These are phyloP conservation scores for Drosophila nr. medialis DNA, from an alignment of 2,888 invertebrate genomes.

Conservation along the genomic window DNA sequence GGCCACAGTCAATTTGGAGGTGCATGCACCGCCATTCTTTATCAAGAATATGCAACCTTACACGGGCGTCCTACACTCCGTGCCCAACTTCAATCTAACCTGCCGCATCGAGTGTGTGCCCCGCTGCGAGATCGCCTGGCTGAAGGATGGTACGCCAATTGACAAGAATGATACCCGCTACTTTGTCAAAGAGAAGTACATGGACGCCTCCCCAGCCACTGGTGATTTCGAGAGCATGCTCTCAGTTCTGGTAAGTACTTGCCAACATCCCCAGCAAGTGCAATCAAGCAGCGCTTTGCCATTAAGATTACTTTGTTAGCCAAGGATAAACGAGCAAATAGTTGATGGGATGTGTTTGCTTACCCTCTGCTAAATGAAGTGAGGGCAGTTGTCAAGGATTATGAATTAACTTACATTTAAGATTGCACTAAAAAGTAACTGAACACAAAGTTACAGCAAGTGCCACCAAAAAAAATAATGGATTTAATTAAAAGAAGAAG, in stretches of 20 bases:
- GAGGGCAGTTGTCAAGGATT: not conserved
- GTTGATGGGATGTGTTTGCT: not conserved
- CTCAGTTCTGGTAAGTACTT: constrained; percentile 90
- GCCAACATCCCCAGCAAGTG: not conserved
- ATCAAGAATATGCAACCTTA: constrained; percentile 93
- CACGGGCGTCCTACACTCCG: constrained; percentile 91
- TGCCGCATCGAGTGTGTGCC: constrained; percentile 96
- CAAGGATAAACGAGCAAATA: not conserved
- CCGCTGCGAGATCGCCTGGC: constrained; percentile 93
- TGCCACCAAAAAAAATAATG: not conserved
- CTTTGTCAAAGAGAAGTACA: constrained; percentile 88
- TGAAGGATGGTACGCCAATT: constrained; percentile 90
- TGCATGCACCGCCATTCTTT: constrained; percentile 94
- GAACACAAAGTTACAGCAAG: not conserved
- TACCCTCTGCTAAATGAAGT: not conserved
- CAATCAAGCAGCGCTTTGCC: constrained; percentile 8
- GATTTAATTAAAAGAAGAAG: not conserved
- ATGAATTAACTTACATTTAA: not conserved
- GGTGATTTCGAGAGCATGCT: constrained; percentile 95
- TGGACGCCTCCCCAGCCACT: constrained; percentile 90
- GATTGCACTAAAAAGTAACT: not conserved
- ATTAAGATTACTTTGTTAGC: constrained; percentile 1
- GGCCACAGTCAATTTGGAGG: constrained; percentile 89
- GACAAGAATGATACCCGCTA: constrained; percentile 87
- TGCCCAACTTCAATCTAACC: constrained; percentile 90